Evolutionary conservation across 1,140 invertebrate species (phyloP).

Genomic region (Drosophila mayri): DNA sequence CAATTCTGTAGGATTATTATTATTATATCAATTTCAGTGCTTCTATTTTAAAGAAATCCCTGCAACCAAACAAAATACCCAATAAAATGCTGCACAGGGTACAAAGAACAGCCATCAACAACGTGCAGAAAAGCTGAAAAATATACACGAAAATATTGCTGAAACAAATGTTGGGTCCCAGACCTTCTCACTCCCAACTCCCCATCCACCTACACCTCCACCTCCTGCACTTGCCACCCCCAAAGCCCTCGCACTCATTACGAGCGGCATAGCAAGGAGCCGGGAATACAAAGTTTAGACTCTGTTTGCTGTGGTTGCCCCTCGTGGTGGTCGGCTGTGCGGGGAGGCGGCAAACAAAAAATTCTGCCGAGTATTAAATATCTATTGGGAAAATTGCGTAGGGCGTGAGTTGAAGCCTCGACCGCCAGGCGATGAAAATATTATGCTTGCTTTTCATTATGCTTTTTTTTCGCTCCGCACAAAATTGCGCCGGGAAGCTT

Average conservation of each 20-base stretch:
- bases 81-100: neutral
- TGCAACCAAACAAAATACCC: neutral
- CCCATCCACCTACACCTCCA: neutral
- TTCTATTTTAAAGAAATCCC: neutral
- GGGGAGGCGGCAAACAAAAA: constrained; percentile 38
- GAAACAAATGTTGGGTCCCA: constrained; percentile 63
- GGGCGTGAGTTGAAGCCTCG: constrained; percentile 38
- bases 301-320: constrained; percentile 68
- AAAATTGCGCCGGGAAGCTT: constrained; percentile 42
- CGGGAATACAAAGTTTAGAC: constrained; percentile 55
- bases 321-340: constrained; percentile 30
- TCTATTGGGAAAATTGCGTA: constrained; percentile 69
- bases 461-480: constrained; percentile 28
- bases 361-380: constrained; percentile 78
- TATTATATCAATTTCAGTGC: too few relatives aligned
- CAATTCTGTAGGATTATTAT: neutral
- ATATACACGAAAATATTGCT: constrained; percentile 75
- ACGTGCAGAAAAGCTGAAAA: constrained; percentile 71
- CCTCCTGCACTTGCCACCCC: neutral
- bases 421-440: constrained; percentile 29
- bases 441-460: constrained; percentile 74
- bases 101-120: constrained; percentile 64
- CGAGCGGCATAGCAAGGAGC: constrained; percentile 34
- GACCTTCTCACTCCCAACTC: neutral
- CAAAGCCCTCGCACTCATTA: constrained; percentile 58